phyloP scores from a whole-genome alignment of 2,113 vertebrate species.

The Lagopus muta region DNA sequence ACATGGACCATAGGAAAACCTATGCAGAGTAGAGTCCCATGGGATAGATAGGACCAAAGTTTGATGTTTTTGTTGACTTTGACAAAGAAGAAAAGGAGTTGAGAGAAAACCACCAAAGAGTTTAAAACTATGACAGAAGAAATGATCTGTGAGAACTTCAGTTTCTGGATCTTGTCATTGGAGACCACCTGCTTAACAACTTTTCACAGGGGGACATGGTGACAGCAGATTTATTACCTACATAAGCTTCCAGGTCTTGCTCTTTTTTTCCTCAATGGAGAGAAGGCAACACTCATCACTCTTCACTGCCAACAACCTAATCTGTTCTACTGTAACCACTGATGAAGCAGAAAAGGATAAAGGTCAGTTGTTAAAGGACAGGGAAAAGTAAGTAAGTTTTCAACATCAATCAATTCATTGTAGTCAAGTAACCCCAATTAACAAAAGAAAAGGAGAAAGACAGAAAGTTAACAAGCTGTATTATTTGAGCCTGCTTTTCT shows the following conservation, averaged over 20 bases:
- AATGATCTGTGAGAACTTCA: neutral
- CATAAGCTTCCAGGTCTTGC: neutral
- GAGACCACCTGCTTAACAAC: neutral
- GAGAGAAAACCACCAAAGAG: neutral
- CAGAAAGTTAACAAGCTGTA: conserved; percentile 27
- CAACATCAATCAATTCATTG: conserved; percentile 31
- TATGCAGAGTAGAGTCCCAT: neutral
- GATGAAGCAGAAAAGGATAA: conserved; percentile 34
- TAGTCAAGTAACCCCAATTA: conserved; percentile 23
- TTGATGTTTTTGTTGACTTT: neutral
- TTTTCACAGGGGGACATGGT: neutral
- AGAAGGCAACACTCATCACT: conserved; percentile 13
- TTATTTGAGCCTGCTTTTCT: conserved; percentile 29
- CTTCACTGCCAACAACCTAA: neutral
- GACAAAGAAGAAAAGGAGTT: neutral
- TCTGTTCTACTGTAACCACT: conserved; percentile 24
- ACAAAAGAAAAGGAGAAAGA: conserved; percentile 39
- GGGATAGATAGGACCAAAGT: neutral
- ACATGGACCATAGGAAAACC: neutral
- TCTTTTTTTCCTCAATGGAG: neutral
- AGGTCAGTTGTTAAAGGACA: neutral
- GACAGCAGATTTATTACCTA: neutral
- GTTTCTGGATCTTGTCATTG: neutral
- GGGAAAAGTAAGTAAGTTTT: conserved; percentile 13
- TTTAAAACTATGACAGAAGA: neutral